Evolutionary conservation across 2,888 invertebrate genomes (phyloP), one percentile per base, ranked within the genome.

Genomic region (Diaphora mendica): DNA sequence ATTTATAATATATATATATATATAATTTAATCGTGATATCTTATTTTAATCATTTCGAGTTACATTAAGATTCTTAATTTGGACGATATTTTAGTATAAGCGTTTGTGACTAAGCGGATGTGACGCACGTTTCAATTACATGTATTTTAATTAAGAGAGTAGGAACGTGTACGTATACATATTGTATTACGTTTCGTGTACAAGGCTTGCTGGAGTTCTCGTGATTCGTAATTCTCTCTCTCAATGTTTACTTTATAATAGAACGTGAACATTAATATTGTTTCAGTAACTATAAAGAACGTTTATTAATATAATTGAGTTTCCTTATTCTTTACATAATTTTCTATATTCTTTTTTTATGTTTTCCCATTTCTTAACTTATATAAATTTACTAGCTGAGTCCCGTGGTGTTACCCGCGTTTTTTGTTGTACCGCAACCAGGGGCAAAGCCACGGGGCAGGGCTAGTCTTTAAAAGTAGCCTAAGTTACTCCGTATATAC

Each of bases 91-190:
- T 65, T 33, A 71, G 65, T 51, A 48, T 64, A 71, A 71, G 55
- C 64, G 73, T 68, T 68, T 69, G 73, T 55, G 73, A 68, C 64
- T 51, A 51, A 55, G 64, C 39, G 73, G 48, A 68, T 67, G 74
- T 74, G 62, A 70, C 62, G 74, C 77, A 76, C 81, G 83, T 85
- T 85, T 82, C 79, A 80, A 82, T 80, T 83, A 79, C 70, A 80
- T 72, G 75, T 78, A 79, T 78, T 84, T 86, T 83, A 82, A 84
- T 84, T 83, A 81, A 82, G 79, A 82, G 80, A 76, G 78, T 81
- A 64, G 77, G 76, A 80, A 77, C 80, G 76, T 79, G 77, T 77
- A 77, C 55, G 33, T 70, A 64, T 30, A 62, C 20, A 51, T 48
- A 48, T 42, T 42, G 48, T 64, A 68, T 72, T 72, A 64, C 68